Evolutionary conservation across 2,888 invertebrate genomes (phyloP), one percentile per base, ranked within the genome.

Genomic region (Lithophane leautieri): DNA sequence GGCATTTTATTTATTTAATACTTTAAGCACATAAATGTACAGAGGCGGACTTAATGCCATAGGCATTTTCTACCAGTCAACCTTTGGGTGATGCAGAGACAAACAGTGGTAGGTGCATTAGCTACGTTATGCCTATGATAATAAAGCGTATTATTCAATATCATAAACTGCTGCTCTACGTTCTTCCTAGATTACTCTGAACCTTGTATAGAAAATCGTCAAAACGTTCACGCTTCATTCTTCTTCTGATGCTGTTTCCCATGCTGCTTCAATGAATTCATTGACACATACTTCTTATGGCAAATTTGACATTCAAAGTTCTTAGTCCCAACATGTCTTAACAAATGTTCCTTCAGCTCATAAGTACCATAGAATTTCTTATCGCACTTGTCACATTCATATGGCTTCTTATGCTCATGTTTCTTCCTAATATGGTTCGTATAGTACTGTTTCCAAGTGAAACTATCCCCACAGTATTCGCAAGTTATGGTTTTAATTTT

Each of bases 371-470:
- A 69, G 8, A 78, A 84, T 0, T 83, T 87, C 66, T 89, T 91
- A 0, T 78, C 79, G 16, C 94, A 94, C 0, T 90, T 47, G 0
- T 65, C 34, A 60, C 95, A 94, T 0, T 82, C 56, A n/a, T 76
- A 86, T 0, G 85, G 86, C 47, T 87, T 91, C 0, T 79, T 79
- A 0, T 84, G 88, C 0, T 91, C 88, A 42, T 97, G 97, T 1
- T 82, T 85, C 16, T 94, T 92, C 4, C 91, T 87, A 88, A 96
- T 90, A 78, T 97, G 97, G 0, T 90, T 89, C 11, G 92, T 79
- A 3, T 95, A 96, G 60, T 95, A 94, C 0, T 94, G 93, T 0
- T 92, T 91, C 92, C 95, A 96, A 0, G 94, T 93, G 66, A 96
- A 97, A 0, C 82, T 82, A 3, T 94, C 93, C 0, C 94, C 94